Evolutionary conservation across 2,113 vertebrate species (phyloP), one percentile per base, ranked within the genome.

Genomic region (Plectropomus leopardus): DNA sequence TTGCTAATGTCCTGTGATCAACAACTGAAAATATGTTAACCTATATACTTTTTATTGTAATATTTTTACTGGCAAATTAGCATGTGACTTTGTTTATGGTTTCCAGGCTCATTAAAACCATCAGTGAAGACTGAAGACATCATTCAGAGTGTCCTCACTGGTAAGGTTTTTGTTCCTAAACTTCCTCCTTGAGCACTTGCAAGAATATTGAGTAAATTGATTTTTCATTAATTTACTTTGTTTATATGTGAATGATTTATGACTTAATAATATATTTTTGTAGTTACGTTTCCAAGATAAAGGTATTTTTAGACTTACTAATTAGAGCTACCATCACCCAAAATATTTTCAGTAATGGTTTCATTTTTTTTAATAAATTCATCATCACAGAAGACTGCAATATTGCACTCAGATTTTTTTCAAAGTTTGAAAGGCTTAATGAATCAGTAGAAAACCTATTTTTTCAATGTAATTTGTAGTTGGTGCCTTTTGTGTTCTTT

Each of bases 91-190:
- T 88, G 23, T 61, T 57, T 48, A 73, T 28, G 34, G 3, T 16
- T 40, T 76, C 64, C 83, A 99, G 98, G 97, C 73, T 96, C 97
- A 7, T 92, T 97, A 76, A 99, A 98, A 90, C 95, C 96, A 16
- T 90, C 96, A 40, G 96, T 95, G 68, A 99, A 96, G 94, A 96
- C 96, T 67, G 98, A 99, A 91, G 97, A 99, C 92, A 95, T 99
- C 63, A 96, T 99, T 81, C 97, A 98, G 82, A 98, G 97, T 30
- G 96, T 99, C 65, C 95, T 99, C 85, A 97, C 97, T 89, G 98
- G 98, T 99, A 95, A 95, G 85, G 3, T 50, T 9, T n/a, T 21
- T 19, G 13, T 23, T 51, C 44, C 42, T 4, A 30, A 14, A 47
- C 34, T 28, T 32, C 2, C 34, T 0, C 59, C 34, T 47, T 26